phyloP scores from a whole-genome alignment of 2,113 vertebrate genomes.

The Peucedramus taeniatus region DNA sequence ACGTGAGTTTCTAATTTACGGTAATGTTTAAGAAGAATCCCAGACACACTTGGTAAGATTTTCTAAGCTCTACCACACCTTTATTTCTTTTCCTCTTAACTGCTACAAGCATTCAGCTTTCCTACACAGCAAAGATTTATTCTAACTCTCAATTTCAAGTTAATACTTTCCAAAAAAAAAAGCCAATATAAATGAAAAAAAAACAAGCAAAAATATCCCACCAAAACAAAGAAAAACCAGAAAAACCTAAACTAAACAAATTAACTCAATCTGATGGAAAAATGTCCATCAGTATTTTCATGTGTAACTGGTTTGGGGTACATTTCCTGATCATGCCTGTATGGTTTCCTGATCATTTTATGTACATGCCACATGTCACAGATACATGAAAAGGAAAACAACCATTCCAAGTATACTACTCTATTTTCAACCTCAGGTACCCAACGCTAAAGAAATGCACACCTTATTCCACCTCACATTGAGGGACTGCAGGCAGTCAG shows the following conservation, averaged over 20 bases:
- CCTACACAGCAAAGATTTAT: background rate
- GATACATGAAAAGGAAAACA: background rate
- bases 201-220: background rate
- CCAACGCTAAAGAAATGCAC: background rate
- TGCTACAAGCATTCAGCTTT: background rate
- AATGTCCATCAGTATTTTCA: background rate
- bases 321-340: background rate
- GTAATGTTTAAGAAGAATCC: background rate
- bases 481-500: conserved; percentile 76
- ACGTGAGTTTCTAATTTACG: background rate
- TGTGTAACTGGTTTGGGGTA: background rate
- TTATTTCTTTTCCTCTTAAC: background rate
- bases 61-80: background rate
- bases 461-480: conserved; percentile 90
- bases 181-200: background rate
- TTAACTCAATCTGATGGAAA: background rate
- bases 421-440: background rate
- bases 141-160: background rate
- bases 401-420: background rate
- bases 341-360: background rate
- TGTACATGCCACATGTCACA: background rate
- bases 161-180: background rate
- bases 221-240: background rate
- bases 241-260: background rate
- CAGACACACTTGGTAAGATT: background rate